Conservation (phyloP, 2,113 vertebrate genomes). For the Columba livia region DNA sequence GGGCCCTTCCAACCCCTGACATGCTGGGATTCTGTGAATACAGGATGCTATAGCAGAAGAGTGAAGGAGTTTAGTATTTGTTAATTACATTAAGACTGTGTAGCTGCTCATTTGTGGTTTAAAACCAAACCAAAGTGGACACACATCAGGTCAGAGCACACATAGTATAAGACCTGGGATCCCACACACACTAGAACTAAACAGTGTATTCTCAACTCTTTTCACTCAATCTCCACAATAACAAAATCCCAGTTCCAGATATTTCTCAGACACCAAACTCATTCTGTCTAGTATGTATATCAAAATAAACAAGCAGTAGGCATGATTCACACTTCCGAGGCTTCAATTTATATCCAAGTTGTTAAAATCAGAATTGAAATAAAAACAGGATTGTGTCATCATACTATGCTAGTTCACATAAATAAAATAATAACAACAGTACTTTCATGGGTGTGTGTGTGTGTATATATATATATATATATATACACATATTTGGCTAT, state of each 20-base stretch:
- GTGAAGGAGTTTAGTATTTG: background rate
- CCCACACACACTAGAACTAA: background rate
- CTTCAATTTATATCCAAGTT: background rate
- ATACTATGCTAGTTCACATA: background rate
- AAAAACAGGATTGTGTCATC: background rate
- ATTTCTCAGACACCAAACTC: background rate
- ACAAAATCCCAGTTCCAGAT: background rate
- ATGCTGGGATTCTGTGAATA: background rate
- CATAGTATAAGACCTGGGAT: background rate
- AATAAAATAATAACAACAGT: background rate
- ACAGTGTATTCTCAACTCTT: background rate
- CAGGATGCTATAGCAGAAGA: background rate
- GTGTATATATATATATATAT: no score
- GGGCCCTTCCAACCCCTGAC: no score
- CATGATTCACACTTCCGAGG: background rate
- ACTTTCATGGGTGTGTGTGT: background rate
- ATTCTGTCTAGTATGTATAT: background rate
- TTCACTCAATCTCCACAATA: background rate
- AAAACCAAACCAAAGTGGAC: background rate
- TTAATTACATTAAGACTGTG: background rate
- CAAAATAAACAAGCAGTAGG: conserved; percentile 18
- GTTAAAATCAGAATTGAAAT: background rate
- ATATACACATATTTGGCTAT: background rate
- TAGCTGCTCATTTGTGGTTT: background rate
- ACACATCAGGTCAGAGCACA: background rate